These are phyloP conservation scores for Chamaetylas fuelleborni DNA, from an alignment of 2,113 vertebrate genomes.

Conservation along the genomic window DNA sequence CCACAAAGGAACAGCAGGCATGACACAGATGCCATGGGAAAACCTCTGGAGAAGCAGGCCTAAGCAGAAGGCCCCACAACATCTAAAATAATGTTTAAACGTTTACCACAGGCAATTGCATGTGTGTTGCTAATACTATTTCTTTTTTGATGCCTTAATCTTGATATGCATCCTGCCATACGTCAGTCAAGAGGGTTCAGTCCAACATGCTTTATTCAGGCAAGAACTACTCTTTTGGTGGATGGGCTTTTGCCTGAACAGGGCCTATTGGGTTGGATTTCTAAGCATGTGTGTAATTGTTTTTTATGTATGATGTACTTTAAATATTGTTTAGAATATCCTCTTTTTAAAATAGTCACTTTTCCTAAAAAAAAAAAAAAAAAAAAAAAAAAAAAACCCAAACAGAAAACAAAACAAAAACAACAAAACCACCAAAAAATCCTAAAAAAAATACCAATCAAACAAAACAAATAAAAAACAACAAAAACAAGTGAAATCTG, in stretches of 20 bases:
- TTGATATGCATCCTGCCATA: neutral
- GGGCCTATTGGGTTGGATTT: neutral
- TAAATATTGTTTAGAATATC: neutral
- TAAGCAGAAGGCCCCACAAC: neutral
- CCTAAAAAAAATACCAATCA: neutral
- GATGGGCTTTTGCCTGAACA: neutral
- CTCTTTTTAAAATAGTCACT: neutral
- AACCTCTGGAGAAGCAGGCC: neutral
- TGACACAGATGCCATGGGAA: neutral
- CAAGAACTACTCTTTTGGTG: neutral
- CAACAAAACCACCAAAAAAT: no score
- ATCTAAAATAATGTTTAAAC: neutral
- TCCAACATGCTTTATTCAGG: neutral
- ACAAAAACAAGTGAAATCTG: neutral
- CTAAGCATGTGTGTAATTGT: neutral
- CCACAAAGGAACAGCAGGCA: neutral
- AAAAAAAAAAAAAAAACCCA: neutral
- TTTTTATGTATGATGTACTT: neutral
- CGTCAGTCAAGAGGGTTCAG: neutral
- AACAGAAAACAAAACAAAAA: no score
- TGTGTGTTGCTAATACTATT: neutral
- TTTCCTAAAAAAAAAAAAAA: neutral
- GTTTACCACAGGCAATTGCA: neutral
- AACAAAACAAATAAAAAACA: neutral
- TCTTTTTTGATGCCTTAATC: neutral